Percentiles rank a stretch among this genome's conserved stretches.
phyloP scores from a whole-genome alignment of 2,113 vertebrate species.

The Callorhinus ursinus region DNA sequence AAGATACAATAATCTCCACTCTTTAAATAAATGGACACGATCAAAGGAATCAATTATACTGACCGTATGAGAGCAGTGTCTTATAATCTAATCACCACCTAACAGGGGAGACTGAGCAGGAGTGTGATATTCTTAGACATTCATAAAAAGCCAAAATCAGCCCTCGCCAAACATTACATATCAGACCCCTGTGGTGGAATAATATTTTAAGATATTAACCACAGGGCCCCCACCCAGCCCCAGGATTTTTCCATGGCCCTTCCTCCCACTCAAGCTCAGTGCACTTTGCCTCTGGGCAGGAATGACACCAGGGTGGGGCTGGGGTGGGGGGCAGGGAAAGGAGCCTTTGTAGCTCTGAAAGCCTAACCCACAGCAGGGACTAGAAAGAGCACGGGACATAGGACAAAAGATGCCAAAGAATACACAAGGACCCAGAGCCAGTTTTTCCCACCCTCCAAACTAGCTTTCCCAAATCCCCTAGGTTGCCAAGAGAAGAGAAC shows the following conservation, averaged over 20 bases:
- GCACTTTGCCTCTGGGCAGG: not conserved
- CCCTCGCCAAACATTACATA: not conserved
- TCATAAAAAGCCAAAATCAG: not conserved
- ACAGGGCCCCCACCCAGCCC: not conserved
- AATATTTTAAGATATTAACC: slow-evolving; percentile 51
- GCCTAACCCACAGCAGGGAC: not conserved
- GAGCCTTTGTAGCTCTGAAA: not conserved
- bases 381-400: not conserved
- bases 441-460: not conserved
- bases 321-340: not conserved
- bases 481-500: not conserved
- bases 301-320: not conserved
- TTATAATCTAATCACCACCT: not conserved
- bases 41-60: not conserved
- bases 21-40: not conserved
- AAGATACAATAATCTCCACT: not conserved
- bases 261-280: not conserved
- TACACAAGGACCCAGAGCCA: not conserved
- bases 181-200: not conserved
- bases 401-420: slow-evolving; percentile 17
- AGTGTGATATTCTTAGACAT: not conserved
- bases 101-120: not conserved
- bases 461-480: not conserved
- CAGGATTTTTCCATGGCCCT: not conserved
- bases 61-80: not conserved